phyloP scores from a whole-genome alignment of 2,797 vertebrate species.

The Picus viridis region DNA sequence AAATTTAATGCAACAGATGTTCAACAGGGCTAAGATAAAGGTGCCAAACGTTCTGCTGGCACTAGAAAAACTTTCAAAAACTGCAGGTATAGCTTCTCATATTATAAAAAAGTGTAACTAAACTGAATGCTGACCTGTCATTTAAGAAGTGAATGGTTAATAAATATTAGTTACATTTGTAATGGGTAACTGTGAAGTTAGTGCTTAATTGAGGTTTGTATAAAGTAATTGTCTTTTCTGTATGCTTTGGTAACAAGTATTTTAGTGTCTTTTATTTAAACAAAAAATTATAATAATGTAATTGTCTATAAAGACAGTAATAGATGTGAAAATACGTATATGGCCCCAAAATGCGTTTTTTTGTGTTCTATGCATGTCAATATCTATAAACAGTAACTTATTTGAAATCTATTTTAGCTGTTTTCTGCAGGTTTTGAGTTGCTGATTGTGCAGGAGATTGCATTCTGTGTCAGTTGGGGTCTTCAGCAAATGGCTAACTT shows the following conservation, averaged over 20 bases:
- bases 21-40: background rate
- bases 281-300: background rate
- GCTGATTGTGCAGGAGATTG: background rate
- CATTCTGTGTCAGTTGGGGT: fast-evolving
- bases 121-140: background rate
- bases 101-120: background rate
- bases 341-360: background rate
- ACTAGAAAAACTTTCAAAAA: background rate
- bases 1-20: background rate
- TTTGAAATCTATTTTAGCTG: background rate
- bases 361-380: background rate
- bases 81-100: background rate
- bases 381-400: background rate
- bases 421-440: conserved; percentile 41
- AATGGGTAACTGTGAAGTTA: background rate
- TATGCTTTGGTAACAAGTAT: background rate
- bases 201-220: background rate
- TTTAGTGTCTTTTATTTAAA: background rate
- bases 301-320: background rate
- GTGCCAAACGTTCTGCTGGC: background rate
- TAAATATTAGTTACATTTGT: background rate
- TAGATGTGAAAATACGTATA: background rate
- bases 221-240: background rate
- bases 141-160: background rate
- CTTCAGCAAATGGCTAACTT: conserved; percentile 9